Evolutionary conservation across 2,888 invertebrate species (phyloP), one percentile per base, ranked within the genome.

Genomic region (Ashinkailepas kermadecensis): DNA sequence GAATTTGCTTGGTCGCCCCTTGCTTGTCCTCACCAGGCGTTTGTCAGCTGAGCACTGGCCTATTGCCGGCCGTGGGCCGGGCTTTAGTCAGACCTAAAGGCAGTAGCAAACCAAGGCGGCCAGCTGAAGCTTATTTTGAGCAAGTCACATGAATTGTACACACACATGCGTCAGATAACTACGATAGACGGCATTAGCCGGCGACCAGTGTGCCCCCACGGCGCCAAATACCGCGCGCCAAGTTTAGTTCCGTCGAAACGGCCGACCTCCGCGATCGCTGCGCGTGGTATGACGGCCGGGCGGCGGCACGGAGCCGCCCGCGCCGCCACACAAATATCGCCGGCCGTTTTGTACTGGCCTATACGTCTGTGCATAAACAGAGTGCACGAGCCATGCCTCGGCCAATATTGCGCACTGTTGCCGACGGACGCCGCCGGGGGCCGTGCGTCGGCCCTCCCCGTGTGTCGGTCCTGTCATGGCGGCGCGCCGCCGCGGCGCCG

Each of bases 31-130:
- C 74, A 56, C 74, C 56, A 74, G 74, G 74, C 74, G 74, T 74
- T 56, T 56, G 74, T 74, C 74, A 74, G 74, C 74, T 74, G 74
- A 74, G 74, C 74, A 74, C 74, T 74, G 74, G 74, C 15, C 70
- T 56, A 74, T 56, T 74, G 74, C 74, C 74, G 74, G 56, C 74
- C 54, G 56, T 56, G 54, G 74, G 11, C 13, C 3, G 21, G 11
- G 18, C 12, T 74, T 74, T 74, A 54, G 74, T 12, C 15, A 8
- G 74, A 21, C 54, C 54, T 74, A 56, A 74, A 54, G 54, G 11
- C 21, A 12, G 7, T 23, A 25, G 13, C 9, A 67, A 23, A 67
- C 10, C 12, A 25, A 67, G 25, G 23, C 12, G 67, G 9, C 23
- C 9, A 25, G 10, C 15, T 59, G 59, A 59, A 13, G 15, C 59